Conservation (phyloP, 2,888 invertebrate genomes). For the Apodemia mormo region DNA sequence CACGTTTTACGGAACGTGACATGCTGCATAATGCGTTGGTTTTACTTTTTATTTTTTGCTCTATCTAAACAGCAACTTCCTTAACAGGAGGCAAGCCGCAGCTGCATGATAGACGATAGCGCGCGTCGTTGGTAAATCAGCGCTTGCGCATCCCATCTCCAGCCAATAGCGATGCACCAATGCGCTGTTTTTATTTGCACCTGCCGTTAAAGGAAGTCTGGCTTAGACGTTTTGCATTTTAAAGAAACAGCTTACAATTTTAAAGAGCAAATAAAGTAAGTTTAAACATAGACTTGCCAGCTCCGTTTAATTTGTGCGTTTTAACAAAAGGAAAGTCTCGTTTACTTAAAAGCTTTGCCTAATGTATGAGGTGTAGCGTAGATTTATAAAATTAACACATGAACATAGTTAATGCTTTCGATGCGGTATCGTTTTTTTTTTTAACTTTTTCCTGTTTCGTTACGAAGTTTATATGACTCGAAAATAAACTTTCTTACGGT, state of each 20-base stretch:
- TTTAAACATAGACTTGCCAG: conserved; percentile 5
- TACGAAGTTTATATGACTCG: too few species aligned
- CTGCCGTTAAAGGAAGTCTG: conserved; percentile 66
- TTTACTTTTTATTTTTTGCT: conserved; percentile 46
- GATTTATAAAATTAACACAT: neutral
- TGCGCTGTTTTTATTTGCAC: conserved; percentile 56
- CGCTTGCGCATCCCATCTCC: conserved; percentile 58
- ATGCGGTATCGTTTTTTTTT: too few species aligned
- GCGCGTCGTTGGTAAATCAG: conserved; percentile 55
- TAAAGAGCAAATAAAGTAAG: conserved; percentile 1
- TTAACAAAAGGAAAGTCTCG: conserved; percentile 7
- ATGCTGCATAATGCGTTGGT: conserved; percentile 17
- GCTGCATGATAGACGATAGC: conserved; percentile 51
- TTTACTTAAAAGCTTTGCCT: conserved; percentile 11
- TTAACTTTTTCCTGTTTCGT: too few species aligned
- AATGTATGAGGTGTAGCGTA: neutral
- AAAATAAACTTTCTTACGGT: too few species aligned
- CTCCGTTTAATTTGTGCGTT: neutral
- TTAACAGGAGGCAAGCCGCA: conserved; percentile 59
- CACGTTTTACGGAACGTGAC: conserved; percentile 14
- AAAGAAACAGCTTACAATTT: conserved; percentile 19
- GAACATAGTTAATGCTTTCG: neutral
- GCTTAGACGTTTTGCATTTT: conserved; percentile 34
- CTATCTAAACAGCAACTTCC: conserved; percentile 62
- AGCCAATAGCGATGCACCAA: conserved; percentile 44